Evolutionary conservation across 2,797 vertebrate genomes (phyloP).

Genomic region (Platyrinchus mystaceus): DNA sequence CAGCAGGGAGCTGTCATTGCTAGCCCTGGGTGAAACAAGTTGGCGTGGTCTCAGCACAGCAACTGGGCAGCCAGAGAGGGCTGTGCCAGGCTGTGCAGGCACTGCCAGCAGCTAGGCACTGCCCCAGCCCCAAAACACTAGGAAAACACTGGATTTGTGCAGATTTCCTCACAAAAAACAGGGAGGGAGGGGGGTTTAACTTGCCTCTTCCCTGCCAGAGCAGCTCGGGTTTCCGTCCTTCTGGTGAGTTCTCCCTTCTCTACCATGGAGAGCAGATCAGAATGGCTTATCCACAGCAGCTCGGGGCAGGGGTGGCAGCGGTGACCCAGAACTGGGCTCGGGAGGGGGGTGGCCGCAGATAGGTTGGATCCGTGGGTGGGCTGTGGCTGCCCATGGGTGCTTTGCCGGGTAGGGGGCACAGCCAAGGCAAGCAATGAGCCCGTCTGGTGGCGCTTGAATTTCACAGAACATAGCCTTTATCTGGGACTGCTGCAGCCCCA

Average conservation of each 20-base stretch:
- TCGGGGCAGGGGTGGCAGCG: neutral
- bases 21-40: neutral
- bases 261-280: rapidly evolving
- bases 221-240: neutral
- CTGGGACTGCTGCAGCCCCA: neutral
- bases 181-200: neutral
- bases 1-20: neutral
- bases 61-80: neutral
- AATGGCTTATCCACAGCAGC: neutral
- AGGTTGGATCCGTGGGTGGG: neutral
- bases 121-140: neutral
- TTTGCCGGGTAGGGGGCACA: neutral
- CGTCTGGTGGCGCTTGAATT: neutral
- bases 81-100: constrained; percentile 25
- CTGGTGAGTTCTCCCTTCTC: rapidly evolving
- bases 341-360: neutral
- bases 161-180: constrained; percentile 8
- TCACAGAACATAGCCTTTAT: neutral
- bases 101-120: constrained; percentile 24
- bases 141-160: constrained; percentile 13
- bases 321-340: neutral
- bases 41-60: neutral
- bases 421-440: neutral
- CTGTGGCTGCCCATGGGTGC: rapidly evolving
- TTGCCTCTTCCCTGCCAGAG: neutral